Evolutionary conservation across 2,797 vertebrate genomes (phyloP), one percentile per base, ranked within the genome.

Genomic region (Sebastes steindachneri): DNA sequence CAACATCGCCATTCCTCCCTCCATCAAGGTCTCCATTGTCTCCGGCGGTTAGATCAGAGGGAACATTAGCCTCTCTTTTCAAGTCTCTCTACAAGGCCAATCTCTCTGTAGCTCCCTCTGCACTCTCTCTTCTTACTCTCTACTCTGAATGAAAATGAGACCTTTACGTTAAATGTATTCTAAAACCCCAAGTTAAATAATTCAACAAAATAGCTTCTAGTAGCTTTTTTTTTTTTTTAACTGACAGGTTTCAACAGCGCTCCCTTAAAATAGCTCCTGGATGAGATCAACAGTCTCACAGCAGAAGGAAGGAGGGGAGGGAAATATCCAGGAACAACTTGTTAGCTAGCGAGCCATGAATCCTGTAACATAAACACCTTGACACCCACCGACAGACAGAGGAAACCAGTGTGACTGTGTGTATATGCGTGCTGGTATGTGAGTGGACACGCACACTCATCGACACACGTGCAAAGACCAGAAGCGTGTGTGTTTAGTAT

Each of bases 1-100:
- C 77, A 63, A 59, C 9, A 21, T 59, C n/a, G 9, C 75, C 63
- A 55, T 82, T 87, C 80, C 76, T 84, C 59, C 65, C 41, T 85
- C 79, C 65, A 85, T 94, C 90, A 94, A 92, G 76, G 90, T 87
- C 81, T 71, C 82, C 89, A 88, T 92, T 93, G 92, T 94, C 79
- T 83, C 37, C 48, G 23, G 83, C 53, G 54, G 79, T 77, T 68
- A 75, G 87, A 90, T 92, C 86, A 88, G 76, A 93, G 58, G 75
- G 21, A 80, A 85, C 69, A 87, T 88, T 82, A 82, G 77, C 75
- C 63, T 83, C 74, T 75, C 51, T 68, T 72, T 85, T 81, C 55
- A 77, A 84, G 73, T 79, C 77, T 66, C 23, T 15, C 54, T 73
- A 53, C 73, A 51, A 80, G 71, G 60, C 73, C 79, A 68, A 31